Evolutionary conservation across 2,113 vertebrate genomes (phyloP).

Genomic region (Sceloporus tristichus): DNA sequence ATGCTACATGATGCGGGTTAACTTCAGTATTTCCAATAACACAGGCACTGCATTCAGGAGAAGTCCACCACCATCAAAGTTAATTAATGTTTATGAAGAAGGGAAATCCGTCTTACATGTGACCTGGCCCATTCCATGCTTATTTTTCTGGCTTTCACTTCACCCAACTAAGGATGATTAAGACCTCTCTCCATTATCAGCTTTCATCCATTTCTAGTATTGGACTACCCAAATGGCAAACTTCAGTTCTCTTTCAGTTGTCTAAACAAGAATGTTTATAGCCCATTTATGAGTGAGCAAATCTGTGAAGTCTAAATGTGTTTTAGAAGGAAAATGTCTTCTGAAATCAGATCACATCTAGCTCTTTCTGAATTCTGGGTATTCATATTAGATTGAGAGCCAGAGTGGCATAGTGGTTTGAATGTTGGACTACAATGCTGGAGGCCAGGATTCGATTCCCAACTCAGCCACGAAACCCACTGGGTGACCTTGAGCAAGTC

Average conservation of each 20-base stretch:
- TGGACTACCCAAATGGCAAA: neutral
- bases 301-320: neutral
- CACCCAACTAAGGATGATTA: too few relatives aligned
- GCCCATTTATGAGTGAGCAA: neutral
- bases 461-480: too few relatives aligned
- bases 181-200: too few relatives aligned
- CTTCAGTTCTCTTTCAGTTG: neutral
- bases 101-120: neutral
- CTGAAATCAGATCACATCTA: accelerated
- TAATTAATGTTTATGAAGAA: neutral
- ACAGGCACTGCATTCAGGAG: neutral
- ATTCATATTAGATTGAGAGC: neutral
- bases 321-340: neutral
- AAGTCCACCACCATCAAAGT: neutral
- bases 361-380: neutral
- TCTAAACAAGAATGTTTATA: neutral
- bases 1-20: too few relatives aligned
- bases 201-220: neutral
- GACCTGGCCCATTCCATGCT: too few relatives aligned
- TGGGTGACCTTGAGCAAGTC: too few relatives aligned
- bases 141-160: neutral
- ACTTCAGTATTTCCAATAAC: too few relatives aligned
- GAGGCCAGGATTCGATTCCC: too few relatives aligned
- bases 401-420: too few relatives aligned
- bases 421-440: too few relatives aligned